These are phyloP conservation scores for Phoxinus dragarum DNA, from an alignment of 2,797 vertebrate genomes.

Conservation along the genomic window DNA sequence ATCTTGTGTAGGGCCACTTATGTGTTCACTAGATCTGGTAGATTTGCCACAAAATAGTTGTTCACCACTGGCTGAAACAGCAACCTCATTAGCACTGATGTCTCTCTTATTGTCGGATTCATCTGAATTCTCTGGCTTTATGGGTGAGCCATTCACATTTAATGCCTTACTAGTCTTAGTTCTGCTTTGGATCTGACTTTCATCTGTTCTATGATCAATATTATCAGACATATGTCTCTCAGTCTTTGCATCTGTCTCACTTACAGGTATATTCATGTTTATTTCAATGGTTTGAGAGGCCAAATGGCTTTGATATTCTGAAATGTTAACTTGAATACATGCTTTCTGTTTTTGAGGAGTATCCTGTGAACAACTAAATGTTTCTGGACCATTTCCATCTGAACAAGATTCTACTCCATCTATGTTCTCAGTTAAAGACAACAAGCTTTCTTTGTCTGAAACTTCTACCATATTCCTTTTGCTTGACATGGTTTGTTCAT, in stretches of 20 bases:
- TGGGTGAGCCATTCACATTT: neutral
- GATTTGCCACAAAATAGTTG: neutral
- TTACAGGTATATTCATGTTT: neutral
- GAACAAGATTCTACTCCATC: neutral
- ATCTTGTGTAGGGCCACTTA: neutral
- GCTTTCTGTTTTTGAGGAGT: slow-evolving; percentile 3
- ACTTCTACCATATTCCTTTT: slow-evolving; percentile 37
- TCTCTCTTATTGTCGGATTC: neutral
- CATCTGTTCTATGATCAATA: slow-evolving; percentile 10
- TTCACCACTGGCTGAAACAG: neutral
- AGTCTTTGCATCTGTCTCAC: slow-evolving; percentile 34
- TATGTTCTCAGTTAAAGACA: neutral
- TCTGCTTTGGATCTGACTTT: slow-evolving; percentile 3
- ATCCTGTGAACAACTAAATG: neutral
- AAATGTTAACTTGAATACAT: neutral
- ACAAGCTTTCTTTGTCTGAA: neutral
- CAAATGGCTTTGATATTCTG: slow-evolving; percentile 4
- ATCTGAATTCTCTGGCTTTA: neutral
- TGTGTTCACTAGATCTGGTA: neutral
- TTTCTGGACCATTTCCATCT: neutral
- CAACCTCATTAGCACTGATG: slow-evolving; percentile 2
- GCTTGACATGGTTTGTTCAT: neutral
- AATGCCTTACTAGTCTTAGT: slow-evolving; percentile 6
- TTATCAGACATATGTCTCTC: slow-evolving; percentile 14
- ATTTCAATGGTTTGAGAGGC: neutral